These are phyloP conservation scores for Hippocampus kuda DNA, from an alignment of 2,797 vertebrate species.

Conservation along the genomic window DNA sequence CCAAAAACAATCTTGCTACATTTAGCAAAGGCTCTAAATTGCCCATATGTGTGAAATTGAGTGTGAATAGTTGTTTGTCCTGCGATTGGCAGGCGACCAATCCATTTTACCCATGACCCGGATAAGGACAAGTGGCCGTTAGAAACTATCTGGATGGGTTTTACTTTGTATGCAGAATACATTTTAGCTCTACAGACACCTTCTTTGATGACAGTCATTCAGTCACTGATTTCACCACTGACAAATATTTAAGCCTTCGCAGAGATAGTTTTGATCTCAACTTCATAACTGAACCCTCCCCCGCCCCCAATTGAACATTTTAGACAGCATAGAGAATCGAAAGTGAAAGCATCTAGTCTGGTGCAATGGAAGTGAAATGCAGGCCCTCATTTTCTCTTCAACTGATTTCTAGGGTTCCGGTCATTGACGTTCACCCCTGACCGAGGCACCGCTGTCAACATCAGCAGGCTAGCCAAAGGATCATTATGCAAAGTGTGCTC, in stretches of 20 bases:
- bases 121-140: no score
- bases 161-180: not conserved
- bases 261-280: not conserved
- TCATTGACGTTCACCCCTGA: constrained; percentile 34
- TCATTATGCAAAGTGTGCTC: constrained; percentile 50
- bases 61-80: no score
- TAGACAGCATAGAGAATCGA: not conserved
- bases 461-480: constrained; percentile 22
- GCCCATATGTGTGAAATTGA: no score
- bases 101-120: no score
- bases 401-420: constrained; percentile 22
- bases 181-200: not conserved
- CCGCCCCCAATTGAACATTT: not conserved
- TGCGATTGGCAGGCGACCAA: no score
- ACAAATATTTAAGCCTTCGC: not conserved
- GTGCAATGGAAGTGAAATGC: not conserved
- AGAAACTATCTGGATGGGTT: no score
- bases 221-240: not conserved
- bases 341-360: not conserved
- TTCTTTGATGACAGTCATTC: not conserved
- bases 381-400: not conserved
- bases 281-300: not conserved
- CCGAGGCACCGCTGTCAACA: constrained; percentile 29
- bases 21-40: no score
- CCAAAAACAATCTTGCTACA: no score